phyloP scores from a whole-genome alignment of 2,113 vertebrate genomes.

The Picathartes gymnocephalus region DNA sequence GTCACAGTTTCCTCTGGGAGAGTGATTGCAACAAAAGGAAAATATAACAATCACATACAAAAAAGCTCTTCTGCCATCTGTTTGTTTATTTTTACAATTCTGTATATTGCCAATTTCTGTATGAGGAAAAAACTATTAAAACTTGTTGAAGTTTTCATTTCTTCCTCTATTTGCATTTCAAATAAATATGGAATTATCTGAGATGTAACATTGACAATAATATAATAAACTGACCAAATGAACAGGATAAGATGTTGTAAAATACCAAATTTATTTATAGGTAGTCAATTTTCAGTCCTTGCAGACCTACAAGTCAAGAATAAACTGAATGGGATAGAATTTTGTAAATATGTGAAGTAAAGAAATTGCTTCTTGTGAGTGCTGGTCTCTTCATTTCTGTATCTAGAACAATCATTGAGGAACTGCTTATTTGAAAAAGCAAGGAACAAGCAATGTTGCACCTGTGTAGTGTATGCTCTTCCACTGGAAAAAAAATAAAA shows the following conservation, averaged over 20 bases:
- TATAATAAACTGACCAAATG: background rate
- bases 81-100: conserved; percentile 11
- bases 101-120: background rate
- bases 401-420: background rate
- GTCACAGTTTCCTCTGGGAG: background rate
- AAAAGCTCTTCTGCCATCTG: background rate
- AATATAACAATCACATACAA: background rate
- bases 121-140: background rate
- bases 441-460: background rate
- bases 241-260: background rate
- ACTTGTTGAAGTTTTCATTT: background rate
- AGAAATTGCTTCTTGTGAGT: background rate
- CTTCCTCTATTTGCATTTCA: background rate
- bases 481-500: background rate
- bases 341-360: conserved; percentile 1
- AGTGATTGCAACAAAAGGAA: background rate
- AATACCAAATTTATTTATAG: conserved; percentile 10
- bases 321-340: background rate
- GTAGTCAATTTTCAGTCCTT: conserved; percentile 1
- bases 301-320: background rate
- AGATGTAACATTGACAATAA: background rate
- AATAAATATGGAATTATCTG: background rate
- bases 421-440: background rate
- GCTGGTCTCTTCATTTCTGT: background rate
- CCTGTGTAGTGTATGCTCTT: background rate